phyloP scores from a whole-genome alignment of 2,888 invertebrate species.

The Hesperia comma region DNA sequence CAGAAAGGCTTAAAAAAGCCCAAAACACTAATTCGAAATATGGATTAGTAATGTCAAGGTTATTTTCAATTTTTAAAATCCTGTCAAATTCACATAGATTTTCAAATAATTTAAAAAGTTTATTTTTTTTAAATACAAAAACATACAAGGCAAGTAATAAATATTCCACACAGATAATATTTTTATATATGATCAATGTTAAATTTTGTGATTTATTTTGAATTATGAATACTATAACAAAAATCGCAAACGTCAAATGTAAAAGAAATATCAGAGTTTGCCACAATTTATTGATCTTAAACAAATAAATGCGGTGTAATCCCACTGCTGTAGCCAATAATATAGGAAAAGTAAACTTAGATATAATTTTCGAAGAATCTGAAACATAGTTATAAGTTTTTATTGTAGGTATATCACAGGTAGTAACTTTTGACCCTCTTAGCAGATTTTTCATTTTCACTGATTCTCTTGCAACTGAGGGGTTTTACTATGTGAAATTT shows the following conservation, averaged over 20 bases:
- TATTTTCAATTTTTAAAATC: constrained; percentile 55
- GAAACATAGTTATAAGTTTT: not conserved
- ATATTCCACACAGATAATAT: constrained; percentile 53
- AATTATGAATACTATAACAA: constrained; percentile 1
- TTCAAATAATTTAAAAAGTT: constrained; percentile 51
- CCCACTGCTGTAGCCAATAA: not conserved
- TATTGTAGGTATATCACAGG: not conserved
- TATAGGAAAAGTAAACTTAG: constrained; percentile 3
- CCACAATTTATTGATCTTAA: not conserved
- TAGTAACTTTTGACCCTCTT: not conserved
- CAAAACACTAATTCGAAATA: constrained; percentile 44
- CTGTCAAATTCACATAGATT: constrained; percentile 58
- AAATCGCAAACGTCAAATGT: not conserved
- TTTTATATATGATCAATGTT: constrained; percentile 51
- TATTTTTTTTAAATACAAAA: constrained; percentile 49
- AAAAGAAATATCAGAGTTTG: not conserved
- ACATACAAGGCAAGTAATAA: constrained; percentile 51
- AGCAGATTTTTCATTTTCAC: not conserved
- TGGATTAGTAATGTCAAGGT: constrained; percentile 48
- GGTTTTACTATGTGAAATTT: not conserved
- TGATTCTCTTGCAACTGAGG: not conserved
- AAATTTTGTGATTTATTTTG: constrained; percentile 36
- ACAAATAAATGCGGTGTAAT: constrained; percentile 18
- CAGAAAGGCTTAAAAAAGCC: constrained; percentile 45
- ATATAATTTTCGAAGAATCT: not conserved